A percentile compares a stretch with the other conserved stretches of the same genome.
Conservation (phyloP, 2,113 vertebrate genomes). For the Rhinolophus ferrumequinum region DNA sequence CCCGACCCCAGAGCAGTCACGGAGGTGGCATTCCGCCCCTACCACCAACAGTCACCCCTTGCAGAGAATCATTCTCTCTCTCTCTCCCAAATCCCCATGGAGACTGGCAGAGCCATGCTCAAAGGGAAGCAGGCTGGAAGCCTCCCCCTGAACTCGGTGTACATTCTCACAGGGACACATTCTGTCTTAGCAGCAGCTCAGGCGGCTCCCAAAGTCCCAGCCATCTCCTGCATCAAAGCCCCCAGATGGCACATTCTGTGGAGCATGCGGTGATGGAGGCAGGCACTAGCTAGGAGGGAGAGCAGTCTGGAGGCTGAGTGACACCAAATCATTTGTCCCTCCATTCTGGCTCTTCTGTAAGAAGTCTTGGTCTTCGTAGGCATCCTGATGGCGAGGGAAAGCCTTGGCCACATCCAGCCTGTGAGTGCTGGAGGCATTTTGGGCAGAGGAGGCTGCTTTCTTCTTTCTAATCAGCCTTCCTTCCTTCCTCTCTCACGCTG, state of each 20-base stretch:
- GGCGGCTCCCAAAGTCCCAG: constrained; percentile 48
- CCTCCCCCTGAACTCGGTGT: constrained; percentile 57
- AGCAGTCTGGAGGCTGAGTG: background rate
- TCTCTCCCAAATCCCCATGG: constrained; percentile 72
- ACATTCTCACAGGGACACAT: constrained; percentile 70
- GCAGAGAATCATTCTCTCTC: background rate
- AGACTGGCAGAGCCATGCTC: constrained; percentile 63
- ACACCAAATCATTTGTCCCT: constrained; percentile 17
- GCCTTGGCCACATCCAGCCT: background rate
- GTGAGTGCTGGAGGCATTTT: background rate
- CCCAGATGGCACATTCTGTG: constrained; percentile 72
- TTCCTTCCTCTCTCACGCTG: constrained; percentile 60
- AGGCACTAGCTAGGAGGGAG: constrained; percentile 22
- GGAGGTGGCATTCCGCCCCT: background rate
- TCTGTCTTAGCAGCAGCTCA: constrained; percentile 73
- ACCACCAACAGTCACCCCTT: background rate
- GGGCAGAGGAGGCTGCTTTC: background rate
- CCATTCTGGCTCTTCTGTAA: constrained; percentile 14
- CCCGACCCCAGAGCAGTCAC: background rate
- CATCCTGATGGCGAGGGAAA: background rate
- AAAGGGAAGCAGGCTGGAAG: constrained; percentile 47
- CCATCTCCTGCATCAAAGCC: constrained; percentile 63
- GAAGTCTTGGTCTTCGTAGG: constrained; percentile 42
- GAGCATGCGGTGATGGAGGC: constrained; percentile 18
- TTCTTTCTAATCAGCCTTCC: constrained; percentile 13